These are phyloP conservation scores for Ophioninae sp. DNA, from an alignment of 2,888 invertebrate genomes.

Conservation along the genomic window DNA sequence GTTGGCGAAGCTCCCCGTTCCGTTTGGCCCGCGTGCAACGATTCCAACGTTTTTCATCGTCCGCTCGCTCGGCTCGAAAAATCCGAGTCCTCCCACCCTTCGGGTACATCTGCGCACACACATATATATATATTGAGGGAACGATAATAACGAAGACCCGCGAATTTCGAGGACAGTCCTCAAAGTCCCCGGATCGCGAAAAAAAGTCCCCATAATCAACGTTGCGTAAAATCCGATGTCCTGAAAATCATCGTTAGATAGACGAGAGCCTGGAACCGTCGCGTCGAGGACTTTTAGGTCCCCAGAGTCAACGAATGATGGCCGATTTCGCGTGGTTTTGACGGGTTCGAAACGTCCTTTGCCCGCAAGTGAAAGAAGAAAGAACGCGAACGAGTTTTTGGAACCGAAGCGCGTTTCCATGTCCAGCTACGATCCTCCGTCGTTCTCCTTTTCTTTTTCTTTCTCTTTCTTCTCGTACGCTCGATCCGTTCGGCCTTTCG, in stretches of 20 bases:
- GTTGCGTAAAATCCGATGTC: neutral
- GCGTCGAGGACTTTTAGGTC: neutral
- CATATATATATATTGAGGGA: too few species aligned
- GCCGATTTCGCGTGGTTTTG: neutral
- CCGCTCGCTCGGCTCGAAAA: constrained; percentile 59
- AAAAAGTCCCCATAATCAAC: neutral
- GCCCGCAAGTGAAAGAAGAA: neutral
- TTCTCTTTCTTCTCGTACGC: constrained; percentile 38
- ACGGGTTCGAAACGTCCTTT: neutral
- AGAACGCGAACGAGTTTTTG: constrained; percentile 56
- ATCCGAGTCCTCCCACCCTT: constrained; percentile 23
- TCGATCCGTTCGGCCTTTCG: constrained; percentile 55
- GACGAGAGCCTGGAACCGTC: neutral
- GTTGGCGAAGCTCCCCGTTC: constrained; percentile 20
- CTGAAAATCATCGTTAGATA: too few species aligned
- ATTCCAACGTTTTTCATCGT: constrained; percentile 64
- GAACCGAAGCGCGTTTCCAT: constrained; percentile 19
- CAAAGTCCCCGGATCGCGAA: neutral
- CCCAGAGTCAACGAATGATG: constrained; percentile 1
- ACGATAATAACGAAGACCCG: neutral
- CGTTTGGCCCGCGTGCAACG: constrained; percentile 49
- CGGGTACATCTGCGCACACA: neutral
- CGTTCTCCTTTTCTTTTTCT: constrained; percentile 29
- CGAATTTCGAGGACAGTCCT: neutral
- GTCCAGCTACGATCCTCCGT: constrained; percentile 19